Evolutionary conservation across 2,888 invertebrate species (phyloP).

Genomic region (Chrysotoxum bicinctum): DNA sequence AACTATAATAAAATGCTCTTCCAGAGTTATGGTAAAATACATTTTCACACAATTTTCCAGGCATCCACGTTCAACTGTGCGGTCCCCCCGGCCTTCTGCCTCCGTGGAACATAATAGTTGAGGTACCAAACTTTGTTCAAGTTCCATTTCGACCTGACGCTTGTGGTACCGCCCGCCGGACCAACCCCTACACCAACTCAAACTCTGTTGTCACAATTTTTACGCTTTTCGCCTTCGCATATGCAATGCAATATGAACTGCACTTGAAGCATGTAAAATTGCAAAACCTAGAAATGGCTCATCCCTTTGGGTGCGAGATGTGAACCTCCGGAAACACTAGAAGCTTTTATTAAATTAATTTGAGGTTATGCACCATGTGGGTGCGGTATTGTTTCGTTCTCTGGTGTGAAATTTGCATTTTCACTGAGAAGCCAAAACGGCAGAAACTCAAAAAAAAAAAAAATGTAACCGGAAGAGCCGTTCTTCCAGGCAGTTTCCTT

Average conservation of each 20-base stretch:
- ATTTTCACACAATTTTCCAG: conserved; percentile 9
- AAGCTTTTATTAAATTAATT: conserved; percentile 72
- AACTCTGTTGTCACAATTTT: conserved; percentile 33
- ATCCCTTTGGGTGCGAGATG: conserved; percentile 3
- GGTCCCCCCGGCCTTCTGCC: not conserved
- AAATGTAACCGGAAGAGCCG: conserved; percentile 52
- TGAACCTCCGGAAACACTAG: conserved; percentile 17
- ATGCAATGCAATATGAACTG: conserved; percentile 41
- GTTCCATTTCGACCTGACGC: conserved; percentile 25
- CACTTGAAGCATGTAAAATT: conserved; percentile 13
- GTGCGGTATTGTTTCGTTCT: conserved; percentile 56
- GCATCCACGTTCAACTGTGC: not conserved
- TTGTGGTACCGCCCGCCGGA: not conserved
- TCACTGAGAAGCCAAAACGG: not conserved
- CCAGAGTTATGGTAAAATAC: conserved; percentile 15
- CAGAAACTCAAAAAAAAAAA: not conserved
- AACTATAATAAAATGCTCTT: conserved; percentile 43
- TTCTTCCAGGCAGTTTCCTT: conserved; percentile 52
- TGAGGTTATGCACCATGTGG: conserved; percentile 68
- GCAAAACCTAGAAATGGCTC: conserved; percentile 23
- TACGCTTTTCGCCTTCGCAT: conserved; percentile 52
- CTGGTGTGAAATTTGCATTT: conserved; percentile 71
- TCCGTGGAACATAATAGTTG: not conserved
- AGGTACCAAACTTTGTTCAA: not conserved
- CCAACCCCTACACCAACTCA: too few relatives aligned